Evolutionary conservation across 2,797 vertebrate genomes (phyloP).

Genomic region (Nannoperca obscura): DNA sequence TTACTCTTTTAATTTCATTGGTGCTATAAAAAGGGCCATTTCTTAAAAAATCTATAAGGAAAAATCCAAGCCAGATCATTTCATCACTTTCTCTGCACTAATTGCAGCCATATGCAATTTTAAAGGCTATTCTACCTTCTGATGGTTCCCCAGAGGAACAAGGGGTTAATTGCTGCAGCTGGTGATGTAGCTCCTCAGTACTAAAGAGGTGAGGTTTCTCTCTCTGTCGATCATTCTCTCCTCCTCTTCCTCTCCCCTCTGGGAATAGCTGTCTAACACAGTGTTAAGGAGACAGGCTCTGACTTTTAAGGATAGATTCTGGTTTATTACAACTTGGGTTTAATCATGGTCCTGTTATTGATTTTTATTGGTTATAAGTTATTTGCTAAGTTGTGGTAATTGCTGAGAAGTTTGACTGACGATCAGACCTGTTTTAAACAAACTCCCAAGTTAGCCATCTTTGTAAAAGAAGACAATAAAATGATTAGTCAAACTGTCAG

Average conservation of each 20-base stretch:
- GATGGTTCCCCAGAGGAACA: constrained; percentile 86
- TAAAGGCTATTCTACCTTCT: constrained; percentile 87
- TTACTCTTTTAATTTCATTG: constrained; percentile 69
- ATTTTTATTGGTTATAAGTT: not conserved
- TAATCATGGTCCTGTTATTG: not conserved
- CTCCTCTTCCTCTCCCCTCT: constrained; percentile 46
- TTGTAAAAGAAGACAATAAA: not conserved
- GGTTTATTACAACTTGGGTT: not conserved
- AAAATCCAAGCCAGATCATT: constrained; percentile 85
- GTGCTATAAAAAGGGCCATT: constrained; percentile 71
- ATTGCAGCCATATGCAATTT: constrained; percentile 90
- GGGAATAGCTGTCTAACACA: constrained; percentile 85
- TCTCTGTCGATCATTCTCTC: constrained; percentile 44
- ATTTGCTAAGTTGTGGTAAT: not conserved
- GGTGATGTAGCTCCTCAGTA: constrained; percentile 83
- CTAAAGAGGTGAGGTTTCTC: constrained; percentile 74
- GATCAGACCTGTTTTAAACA: not conserved
- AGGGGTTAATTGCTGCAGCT: constrained; percentile 92
- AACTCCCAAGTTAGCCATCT: not conserved
- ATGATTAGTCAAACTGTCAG: not conserved
- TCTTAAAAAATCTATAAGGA: constrained; percentile 74
- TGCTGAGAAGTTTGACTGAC: not conserved
- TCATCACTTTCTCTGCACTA: constrained; percentile 85
- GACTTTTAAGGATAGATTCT: constrained; percentile 12
- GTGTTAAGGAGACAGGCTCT: constrained; percentile 78